Evolutionary conservation across 2,113 vertebrate species (phyloP).

Genomic region (Synodontis membranacea): DNA sequence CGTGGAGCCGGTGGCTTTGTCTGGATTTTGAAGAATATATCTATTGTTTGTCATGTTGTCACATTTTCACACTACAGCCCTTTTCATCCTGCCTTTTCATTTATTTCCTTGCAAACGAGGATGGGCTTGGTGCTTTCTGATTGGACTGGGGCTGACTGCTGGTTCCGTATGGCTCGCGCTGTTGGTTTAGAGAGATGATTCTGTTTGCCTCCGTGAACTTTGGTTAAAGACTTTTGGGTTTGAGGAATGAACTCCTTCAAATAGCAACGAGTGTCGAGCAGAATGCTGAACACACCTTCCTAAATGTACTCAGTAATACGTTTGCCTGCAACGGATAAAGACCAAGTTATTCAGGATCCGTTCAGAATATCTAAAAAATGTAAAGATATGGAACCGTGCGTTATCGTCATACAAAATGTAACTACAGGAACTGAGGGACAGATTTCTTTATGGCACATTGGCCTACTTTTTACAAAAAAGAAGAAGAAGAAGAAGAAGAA

Average conservation of each 20-base stretch:
- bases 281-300: not conserved
- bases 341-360: not conserved
- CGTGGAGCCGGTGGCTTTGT: constrained; percentile 48
- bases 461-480: not conserved
- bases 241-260: not conserved
- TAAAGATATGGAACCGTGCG: not conserved
- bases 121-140: constrained; percentile 25
- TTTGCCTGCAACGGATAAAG: not conserved
- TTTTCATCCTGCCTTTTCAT: constrained; percentile 43
- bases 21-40: constrained; percentile 49
- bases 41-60: constrained; percentile 50
- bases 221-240: not conserved
- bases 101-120: constrained; percentile 33
- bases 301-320: not conserved
- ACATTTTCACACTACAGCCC: constrained; percentile 27
- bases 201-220: constrained; percentile 39
- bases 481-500: too few relatives aligned
- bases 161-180: constrained; percentile 30
- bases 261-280: not conserved
- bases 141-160: constrained; percentile 48
- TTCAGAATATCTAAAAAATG: not conserved
- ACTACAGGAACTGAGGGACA: not conserved
- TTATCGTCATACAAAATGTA: not conserved
- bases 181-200: constrained; percentile 40
- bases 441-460: not conserved